Percentiles rank a stretch among this genome's conserved stretches.
Conservation (phyloP, 2,113 vertebrate genomes). For the Calypte anna region DNA sequence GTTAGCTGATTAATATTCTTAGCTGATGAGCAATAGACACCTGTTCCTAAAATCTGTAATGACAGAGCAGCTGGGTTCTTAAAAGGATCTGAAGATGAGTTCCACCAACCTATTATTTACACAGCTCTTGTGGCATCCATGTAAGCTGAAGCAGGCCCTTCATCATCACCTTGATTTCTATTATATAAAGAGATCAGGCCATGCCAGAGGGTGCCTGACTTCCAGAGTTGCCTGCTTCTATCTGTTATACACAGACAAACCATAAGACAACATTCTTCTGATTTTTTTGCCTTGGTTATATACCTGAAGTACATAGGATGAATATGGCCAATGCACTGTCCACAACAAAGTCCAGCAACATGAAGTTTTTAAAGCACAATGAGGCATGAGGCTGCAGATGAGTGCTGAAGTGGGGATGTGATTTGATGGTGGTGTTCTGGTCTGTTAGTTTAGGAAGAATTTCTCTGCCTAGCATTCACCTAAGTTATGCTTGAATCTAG, state of each 20-base stretch:
- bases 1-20: neutral
- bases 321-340: neutral
- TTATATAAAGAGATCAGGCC: neutral
- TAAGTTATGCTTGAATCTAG: constrained; percentile 24
- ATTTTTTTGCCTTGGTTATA: neutral
- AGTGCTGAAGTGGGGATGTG: constrained; percentile 18
- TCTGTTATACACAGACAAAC: neutral
- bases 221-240: neutral
- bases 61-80: neutral
- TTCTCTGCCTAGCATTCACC: constrained; percentile 57
- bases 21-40: neutral
- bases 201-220: neutral
- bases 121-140: neutral
- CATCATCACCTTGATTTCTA: neutral
- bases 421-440: constrained; percentile 22
- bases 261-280: neutral
- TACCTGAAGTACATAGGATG: neutral
- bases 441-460: constrained; percentile 51
- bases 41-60: neutral
- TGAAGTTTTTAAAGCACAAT: neutral
- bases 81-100: neutral
- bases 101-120: neutral
- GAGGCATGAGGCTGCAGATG: neutral
- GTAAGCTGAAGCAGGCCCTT: neutral
- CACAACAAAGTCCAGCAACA: neutral